Evolutionary conservation across 2,113 vertebrate species (phyloP).

Genomic region (Stomatorhinus ivindoensis): DNA sequence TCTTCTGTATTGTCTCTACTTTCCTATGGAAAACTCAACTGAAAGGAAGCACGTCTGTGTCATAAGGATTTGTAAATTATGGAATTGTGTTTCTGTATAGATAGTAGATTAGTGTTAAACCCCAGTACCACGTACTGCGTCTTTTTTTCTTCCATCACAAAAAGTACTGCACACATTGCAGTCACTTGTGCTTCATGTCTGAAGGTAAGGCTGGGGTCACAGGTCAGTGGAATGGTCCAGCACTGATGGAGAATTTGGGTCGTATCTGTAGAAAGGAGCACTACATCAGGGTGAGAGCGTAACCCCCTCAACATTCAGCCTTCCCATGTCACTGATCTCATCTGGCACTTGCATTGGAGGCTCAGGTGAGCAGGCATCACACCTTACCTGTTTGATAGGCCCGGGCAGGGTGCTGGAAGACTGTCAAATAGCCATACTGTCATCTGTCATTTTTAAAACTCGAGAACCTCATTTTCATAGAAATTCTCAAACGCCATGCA

Average conservation of each 20-base stretch:
- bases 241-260: neutral
- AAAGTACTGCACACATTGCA: neutral
- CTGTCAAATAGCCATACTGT: neutral
- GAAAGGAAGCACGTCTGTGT: neutral
- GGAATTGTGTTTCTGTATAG: neutral
- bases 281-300: neutral
- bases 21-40: neutral
- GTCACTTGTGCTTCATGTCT: neutral
- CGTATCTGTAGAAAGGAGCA: neutral
- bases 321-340: neutral
- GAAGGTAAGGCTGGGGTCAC: neutral
- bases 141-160: neutral
- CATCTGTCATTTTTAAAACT: neutral
- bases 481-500: neutral
- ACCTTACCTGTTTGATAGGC: conserved; percentile 18
- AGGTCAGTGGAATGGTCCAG: neutral
- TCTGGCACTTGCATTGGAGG: neutral
- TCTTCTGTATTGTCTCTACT: neutral
- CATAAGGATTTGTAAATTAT: neutral
- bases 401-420: conserved; percentile 11
- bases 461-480: neutral
- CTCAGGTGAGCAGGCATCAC: neutral
- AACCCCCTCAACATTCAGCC: neutral
- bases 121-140: neutral
- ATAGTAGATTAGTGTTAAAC: neutral